Base-by-base conservation (phyloP, 2,888 invertebrate genomes). In the Thecocarcelia acutangulata region DNA sequence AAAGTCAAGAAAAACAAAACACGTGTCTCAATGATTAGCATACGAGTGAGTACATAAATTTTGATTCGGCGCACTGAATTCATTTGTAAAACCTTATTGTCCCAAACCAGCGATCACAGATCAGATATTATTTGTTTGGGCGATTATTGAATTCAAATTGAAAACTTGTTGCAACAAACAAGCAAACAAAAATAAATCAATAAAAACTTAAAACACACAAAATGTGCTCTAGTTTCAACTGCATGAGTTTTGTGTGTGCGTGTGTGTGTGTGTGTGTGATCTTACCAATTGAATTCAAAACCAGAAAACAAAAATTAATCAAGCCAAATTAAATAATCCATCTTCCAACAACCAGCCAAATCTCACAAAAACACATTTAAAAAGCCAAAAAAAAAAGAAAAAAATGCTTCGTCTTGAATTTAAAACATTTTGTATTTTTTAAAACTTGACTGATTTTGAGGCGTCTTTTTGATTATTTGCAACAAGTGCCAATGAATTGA, bases 401-500 rank as follows among this genome's bases (percentile, higher is more conserved):
- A n/a, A n/a, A n/a, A n/a, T n/a, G n/a, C 28, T 28, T 28, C 17
- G 13, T 52, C 42, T 42, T 6, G n/a, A 74, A 73, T 63, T 63
- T 72, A 19, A 70, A 64, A 12, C 21, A 21, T 54, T 74, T 73
- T 46, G 37, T 46, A 33, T 2, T 21, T 54, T 59, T 42, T 28
- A 46, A 61, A 68, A 68, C 33, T 17, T 50, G 68, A 59, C 24
- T 48, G 63, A 58, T 64, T 66, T 63, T 64, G 54, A 52, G 61
- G 44, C 44, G 52, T 52, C 44, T 68, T 19, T 69, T 19, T 28
- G 42, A n/a, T 21, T 24, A 50, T 50, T 52, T 21, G 19, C 48
- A n/a, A 44, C 42, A 64, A 64, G 63, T 77, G 70, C 54, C 63
- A 77, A 70, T 64, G 56, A 46, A 64, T 64, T 70, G 56, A 72